Evolutionary conservation across 2,888 invertebrate species (phyloP).

Genomic region (Ochropleura plecta): DNA sequence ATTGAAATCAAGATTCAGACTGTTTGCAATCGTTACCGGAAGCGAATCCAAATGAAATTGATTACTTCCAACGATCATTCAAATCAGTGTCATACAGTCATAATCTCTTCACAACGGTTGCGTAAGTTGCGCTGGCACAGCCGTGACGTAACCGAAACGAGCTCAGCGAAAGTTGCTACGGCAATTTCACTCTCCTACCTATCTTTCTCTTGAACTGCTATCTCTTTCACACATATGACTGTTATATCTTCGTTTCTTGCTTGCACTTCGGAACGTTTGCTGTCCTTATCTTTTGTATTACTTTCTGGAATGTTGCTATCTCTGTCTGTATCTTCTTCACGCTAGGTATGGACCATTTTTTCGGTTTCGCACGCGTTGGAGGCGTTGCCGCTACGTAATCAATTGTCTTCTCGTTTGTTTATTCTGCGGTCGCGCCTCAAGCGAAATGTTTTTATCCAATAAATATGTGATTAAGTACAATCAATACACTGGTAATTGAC

Average conservation of each 20-base stretch:
- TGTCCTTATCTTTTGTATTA: slow-evolving; percentile 72
- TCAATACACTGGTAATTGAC: slow-evolving; percentile 57
- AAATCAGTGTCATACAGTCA: slow-evolving; percentile 88
- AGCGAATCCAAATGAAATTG: slow-evolving; percentile 79
- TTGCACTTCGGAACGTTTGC: slow-evolving; percentile 71
- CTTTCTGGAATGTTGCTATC: slow-evolving; percentile 73
- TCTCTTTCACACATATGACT: slow-evolving; percentile 74
- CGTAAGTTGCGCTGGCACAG: slow-evolving; percentile 79
- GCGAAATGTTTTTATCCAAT: slow-evolving; percentile 67
- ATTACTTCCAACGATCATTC: slow-evolving; percentile 85
- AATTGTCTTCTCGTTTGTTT: slow-evolving; percentile 82
- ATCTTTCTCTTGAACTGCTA: slow-evolving; percentile 80
- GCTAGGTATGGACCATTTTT: slow-evolving; percentile 81
- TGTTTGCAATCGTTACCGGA: slow-evolving; percentile 74
- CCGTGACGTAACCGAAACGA: slow-evolving; percentile 87
- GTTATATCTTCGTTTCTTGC: slow-evolving; percentile 68
- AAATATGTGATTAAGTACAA: slow-evolving; percentile 63
- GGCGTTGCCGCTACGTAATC: slow-evolving; percentile 83
- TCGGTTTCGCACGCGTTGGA: slow-evolving; percentile 83
- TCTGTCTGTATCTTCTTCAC: slow-evolving; percentile 82
- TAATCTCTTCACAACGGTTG: slow-evolving; percentile 83
- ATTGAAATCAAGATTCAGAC: slow-evolving; percentile 43
- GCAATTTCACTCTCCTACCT: slow-evolving; percentile 87
- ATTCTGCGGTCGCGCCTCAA: slow-evolving; percentile 65
- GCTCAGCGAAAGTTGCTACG: slow-evolving; percentile 89